phyloP scores from a whole-genome alignment of 2,113 vertebrate genomes.

The Synchiropus splendidus region DNA sequence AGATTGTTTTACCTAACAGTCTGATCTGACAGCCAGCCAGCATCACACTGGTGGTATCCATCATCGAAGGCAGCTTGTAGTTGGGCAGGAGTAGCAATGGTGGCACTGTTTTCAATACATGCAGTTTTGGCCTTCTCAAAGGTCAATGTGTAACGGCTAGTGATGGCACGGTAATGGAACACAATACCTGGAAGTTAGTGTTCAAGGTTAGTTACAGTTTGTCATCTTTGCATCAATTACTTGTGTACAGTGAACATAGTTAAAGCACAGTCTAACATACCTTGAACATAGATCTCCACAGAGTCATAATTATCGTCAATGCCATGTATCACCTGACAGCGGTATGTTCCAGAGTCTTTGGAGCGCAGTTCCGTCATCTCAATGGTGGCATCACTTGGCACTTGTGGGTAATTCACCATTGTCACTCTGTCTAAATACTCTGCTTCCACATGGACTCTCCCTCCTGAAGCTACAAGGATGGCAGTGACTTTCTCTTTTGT shows the following conservation, averaged over 20 bases:
- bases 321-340: conserved; percentile 85
- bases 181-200: conserved; percentile 72
- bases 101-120: conserved; percentile 84
- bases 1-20: conserved; percentile 78
- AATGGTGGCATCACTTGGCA: conserved; percentile 80
- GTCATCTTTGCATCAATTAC: background rate
- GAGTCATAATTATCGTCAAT: conserved; percentile 83
- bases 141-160: conserved; percentile 85
- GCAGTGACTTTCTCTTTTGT: conserved; percentile 71
- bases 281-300: conserved; percentile 81
- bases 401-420: conserved; percentile 81
- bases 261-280: conserved; percentile 57
- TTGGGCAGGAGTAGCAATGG: conserved; percentile 87
- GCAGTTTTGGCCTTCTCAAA: conserved; percentile 86
- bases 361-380: conserved; percentile 79
- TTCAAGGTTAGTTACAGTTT: background rate
- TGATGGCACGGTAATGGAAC: conserved; percentile 93
- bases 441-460: conserved; percentile 69
- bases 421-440: conserved; percentile 80
- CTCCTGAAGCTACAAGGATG: conserved; percentile 78
- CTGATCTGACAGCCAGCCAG: conserved; percentile 94
- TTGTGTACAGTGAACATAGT: too few relatives aligned
- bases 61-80: conserved; percentile 93
- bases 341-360: conserved; percentile 85
- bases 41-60: conserved; percentile 93